Evolutionary conservation across 2,888 invertebrate species (phyloP).

Genomic region (Perizoma affinitatum): DNA sequence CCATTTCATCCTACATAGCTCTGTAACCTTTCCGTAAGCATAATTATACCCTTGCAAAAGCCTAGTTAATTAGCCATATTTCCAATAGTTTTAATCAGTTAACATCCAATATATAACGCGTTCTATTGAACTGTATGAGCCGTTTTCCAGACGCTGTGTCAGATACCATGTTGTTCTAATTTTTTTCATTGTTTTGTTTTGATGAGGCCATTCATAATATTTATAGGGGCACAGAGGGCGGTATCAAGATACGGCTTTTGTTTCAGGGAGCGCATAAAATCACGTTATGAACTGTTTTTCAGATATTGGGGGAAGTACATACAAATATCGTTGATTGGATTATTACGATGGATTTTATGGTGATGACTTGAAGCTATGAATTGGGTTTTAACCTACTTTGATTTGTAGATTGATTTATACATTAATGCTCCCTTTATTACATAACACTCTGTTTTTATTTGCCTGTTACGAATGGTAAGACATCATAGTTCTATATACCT

Average conservation of each 20-base stretch:
- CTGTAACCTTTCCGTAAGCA: no score
- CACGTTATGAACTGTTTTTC: neutral
- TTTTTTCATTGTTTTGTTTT: conserved; percentile 31
- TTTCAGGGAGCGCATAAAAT: conserved; percentile 13
- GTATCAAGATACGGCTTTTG: conserved; percentile 23
- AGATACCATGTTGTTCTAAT: conserved; percentile 11
- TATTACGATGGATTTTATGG: conserved; percentile 26
- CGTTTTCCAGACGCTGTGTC: conserved; percentile 1
- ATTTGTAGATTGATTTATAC: conserved; percentile 2
- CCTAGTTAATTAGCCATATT: no score
- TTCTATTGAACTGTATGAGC: conserved; percentile 1
- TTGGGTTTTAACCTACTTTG: conserved; percentile 22
- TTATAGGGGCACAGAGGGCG: conserved; percentile 22
- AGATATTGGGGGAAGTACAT: conserved; percentile 14
- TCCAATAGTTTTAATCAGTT: no score
- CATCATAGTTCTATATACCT: no score
- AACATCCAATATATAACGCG: no score
- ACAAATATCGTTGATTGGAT: conserved; percentile 23
- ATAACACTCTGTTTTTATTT: no score
- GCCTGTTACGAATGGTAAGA: no score
- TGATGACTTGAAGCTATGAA: conserved; percentile 19
- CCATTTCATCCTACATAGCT: no score
- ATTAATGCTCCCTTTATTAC: neutral
- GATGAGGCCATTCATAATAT: conserved; percentile 33
- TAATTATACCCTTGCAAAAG: no score